Conservation (phyloP, 2,797 vertebrate genomes). For the Anabas testudineus region DNA sequence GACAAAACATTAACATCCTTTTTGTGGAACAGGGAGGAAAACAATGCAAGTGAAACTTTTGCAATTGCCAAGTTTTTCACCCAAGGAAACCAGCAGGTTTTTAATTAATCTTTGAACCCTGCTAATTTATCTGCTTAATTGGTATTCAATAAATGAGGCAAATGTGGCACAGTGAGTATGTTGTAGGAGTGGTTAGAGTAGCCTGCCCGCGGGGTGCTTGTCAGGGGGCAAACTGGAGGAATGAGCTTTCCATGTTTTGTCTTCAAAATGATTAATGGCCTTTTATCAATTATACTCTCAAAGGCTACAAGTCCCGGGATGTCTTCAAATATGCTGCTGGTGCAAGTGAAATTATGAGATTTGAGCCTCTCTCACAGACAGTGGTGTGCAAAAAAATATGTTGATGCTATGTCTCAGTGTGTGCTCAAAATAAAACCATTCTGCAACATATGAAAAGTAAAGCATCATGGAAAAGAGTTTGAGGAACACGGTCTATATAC, state of each 20-base stretch:
- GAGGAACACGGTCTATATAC: background rate
- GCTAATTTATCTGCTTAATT: constrained; percentile 83
- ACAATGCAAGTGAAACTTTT: constrained; percentile 54
- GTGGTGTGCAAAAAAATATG: constrained; percentile 27
- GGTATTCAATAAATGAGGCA: constrained; percentile 78
- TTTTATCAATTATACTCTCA: constrained; percentile 83
- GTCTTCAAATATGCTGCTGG: constrained; percentile 52
- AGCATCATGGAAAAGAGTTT: background rate
- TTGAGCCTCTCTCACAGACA: constrained; percentile 31
- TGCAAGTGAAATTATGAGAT: constrained; percentile 58
- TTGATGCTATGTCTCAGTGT: constrained; percentile 23
- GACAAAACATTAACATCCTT: constrained; percentile 64
- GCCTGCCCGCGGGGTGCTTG: constrained; percentile 68
- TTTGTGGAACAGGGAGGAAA: constrained; percentile 39
- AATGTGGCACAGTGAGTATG: constrained; percentile 57
- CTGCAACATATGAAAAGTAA: constrained; percentile 20
- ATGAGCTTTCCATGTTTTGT: constrained; percentile 70
- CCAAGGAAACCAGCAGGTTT: constrained; percentile 71
- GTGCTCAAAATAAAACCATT: constrained; percentile 13
- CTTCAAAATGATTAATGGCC: constrained; percentile 82
- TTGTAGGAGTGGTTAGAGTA: constrained; percentile 45
- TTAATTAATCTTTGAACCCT: constrained; percentile 83
- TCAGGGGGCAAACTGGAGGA: constrained; percentile 71
- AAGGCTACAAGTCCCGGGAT: constrained; percentile 70
- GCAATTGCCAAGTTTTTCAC: constrained; percentile 58